These are phyloP conservation scores for Drosophila kanapiae DNA, from an alignment of 1,140 invertebrate genomes.

Conservation along the genomic window DNA sequence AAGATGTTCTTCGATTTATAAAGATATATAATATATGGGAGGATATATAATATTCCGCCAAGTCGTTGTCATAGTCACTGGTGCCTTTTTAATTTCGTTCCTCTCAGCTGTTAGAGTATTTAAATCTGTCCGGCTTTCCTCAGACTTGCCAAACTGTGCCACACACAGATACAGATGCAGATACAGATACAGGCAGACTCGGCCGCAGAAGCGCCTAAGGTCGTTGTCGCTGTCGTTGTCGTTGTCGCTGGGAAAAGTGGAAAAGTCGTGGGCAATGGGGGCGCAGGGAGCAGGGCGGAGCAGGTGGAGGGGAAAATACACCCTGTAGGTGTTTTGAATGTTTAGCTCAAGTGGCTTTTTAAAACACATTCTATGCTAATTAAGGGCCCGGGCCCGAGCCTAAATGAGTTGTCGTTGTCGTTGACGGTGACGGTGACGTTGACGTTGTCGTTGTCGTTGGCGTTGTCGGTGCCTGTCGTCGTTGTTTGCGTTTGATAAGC, in stretches of 20 bases:
- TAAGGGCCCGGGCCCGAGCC: slow-evolving; percentile 59
- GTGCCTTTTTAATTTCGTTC: background rate
- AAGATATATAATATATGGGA: too few species aligned
- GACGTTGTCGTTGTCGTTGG: slow-evolving; percentile 9
- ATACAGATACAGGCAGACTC: slow-evolving; percentile 20
- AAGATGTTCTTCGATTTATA: too few species aligned
- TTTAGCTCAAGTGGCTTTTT: slow-evolving; percentile 83
- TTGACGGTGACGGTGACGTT: slow-evolving; percentile 21
- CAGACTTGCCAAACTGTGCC: slow-evolving; percentile 69
- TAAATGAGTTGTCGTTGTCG: slow-evolving; percentile 77
- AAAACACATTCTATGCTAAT: slow-evolving; percentile 83
- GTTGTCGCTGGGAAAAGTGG: slow-evolving; percentile 29
- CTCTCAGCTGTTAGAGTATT: slow-evolving; percentile 27
- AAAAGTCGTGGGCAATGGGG: slow-evolving; percentile 23
- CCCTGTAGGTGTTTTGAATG: slow-evolving; percentile 81
- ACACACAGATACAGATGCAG: slow-evolving; percentile 37
- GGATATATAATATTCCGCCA: too few species aligned
- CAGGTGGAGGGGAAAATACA: background rate
- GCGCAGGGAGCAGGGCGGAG: background rate
- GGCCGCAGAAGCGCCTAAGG: slow-evolving; percentile 73
- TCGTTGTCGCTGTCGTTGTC: slow-evolving; percentile 56
- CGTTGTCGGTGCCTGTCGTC: slow-evolving; percentile 24
- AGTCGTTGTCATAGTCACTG: background rate
- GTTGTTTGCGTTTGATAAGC: slow-evolving; percentile 78
- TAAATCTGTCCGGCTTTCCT: slow-evolving; percentile 46